Base-by-base conservation (phyloP, 1,140 invertebrate species). In the Asbolus verrucosus region DNA sequence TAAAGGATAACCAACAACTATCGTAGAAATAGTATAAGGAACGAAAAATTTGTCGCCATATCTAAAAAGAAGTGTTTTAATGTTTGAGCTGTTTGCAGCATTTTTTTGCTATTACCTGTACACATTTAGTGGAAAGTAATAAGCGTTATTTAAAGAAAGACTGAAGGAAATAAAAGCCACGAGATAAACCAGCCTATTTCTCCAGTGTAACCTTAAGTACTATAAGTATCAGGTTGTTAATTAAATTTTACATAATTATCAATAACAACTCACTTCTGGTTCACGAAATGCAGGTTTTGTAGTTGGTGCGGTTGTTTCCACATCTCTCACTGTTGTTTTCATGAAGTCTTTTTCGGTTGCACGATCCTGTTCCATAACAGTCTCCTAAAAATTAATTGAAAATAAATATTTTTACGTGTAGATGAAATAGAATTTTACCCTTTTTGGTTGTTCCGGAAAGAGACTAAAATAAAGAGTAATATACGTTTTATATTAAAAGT, bases 141-240 rank as follows among this genome's bases (percentile, higher is more conserved):
- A 65, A n/a, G 83, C 72, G 30, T 70, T 70, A 16, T 39, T 65
- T 8, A 65, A 33, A 2, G 61, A 65, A 6, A 65, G 19, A 13
- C 31, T 41, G 24, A 41, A 65, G 16, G 61, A 21, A 8, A 65
- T 39, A n/a, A 65, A 24, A 8, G 36, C 61, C 2, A 65, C 11
- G 1, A 65, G 5, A 19, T 65, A 65, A 14, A 39, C 30, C 30
- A 65, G 15, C 15, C 61, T 24, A 11, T 39, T 41, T n/a, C 39
- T 30, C 61, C 61, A 65, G 6, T 43, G 9, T n/a, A 41, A 9
- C 41, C 61, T 15, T 41, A 41, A 8, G 13, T 9, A 41, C 33
- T 39, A 9, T 5, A 41, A 31, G 9, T 41, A 4, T n/a, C n/a
- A n/a, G n/a, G 30, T 2, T 9, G 11, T 27, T 27, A 27, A 4